Evolutionary conservation across 2,888 invertebrate genomes (phyloP), one percentile per base, ranked within the genome.

Genomic region (Drosophila pseudotakahashii): DNA sequence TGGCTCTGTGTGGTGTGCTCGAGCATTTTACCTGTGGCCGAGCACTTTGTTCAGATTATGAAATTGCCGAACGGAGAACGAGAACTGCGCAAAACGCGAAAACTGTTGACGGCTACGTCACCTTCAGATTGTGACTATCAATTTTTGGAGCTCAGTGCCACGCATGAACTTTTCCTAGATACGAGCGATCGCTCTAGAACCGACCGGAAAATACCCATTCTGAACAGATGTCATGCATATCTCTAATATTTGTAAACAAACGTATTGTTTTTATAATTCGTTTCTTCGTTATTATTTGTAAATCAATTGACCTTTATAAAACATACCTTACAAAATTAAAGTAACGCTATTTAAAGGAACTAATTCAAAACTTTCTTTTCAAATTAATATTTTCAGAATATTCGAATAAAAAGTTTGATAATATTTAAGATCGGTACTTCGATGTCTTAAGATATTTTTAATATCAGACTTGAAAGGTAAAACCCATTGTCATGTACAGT

Each of bases 31-130:
- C 77, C 66, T 66, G 83, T 66, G 62, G 59, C 14, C 10, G 32
- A 67, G 69, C 75, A 77, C 72, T 77, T 81, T 81, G 71, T 61
- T 64, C 70, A 55, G 61, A 76, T 84, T 84, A 84, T 78, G 57
- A 79, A 81, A 84, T 76, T 66, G 52, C 55, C 51, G 66, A 75
- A 41, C 47, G 48, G 53, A 60, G 58, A 69, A 69, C 58, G 76
- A 76, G 85, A 74, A 84, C 82, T 44, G 79, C 77, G 79, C 71
- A 69, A 57, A 66, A 78, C 62, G 47, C 75, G 42, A 68, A 71
- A 71, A 71, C 63, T 71, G 70, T 71, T 71, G 70, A 71, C 70
- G 63, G 10, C 66, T 14, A 66, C 66, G 54, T 64, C 66, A 66
- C 66, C 66, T 54, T 47, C 54, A 71, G 71, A 71, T 71, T 71